These are phyloP conservation scores for Argentina silus DNA, from an alignment of 2,797 vertebrate genomes.

Conservation along the genomic window DNA sequence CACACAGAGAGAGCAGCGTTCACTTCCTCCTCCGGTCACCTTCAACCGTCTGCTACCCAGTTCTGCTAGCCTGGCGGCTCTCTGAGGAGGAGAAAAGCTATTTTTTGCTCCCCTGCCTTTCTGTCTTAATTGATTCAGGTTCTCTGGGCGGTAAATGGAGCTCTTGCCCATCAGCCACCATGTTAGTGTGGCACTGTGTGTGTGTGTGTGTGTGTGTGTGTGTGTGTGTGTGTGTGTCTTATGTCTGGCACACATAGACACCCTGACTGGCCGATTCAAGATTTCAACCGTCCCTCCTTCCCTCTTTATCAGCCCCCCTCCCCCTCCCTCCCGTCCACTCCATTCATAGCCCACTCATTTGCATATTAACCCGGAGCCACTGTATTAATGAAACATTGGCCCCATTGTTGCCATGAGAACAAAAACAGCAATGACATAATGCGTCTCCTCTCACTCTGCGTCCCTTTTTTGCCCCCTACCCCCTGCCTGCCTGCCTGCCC, in stretches of 20 bases:
- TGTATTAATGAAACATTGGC: slow-evolving; percentile 56
- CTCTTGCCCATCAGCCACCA: not conserved
- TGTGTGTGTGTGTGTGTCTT: not conserved
- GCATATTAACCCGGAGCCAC: slow-evolving; percentile 50
- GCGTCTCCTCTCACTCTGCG: not conserved
- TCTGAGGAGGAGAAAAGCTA: not conserved
- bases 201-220: not conserved
- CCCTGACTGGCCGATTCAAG: not conserved
- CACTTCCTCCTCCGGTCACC: slow-evolving; percentile 17
- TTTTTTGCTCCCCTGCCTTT: not conserved
- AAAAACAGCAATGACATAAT: slow-evolving; percentile 56
- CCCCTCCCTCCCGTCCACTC: slow-evolving; percentile 17
- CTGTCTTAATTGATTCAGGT: slow-evolving; percentile 9
- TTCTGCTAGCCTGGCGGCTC: not conserved
- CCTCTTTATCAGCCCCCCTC: not conserved
- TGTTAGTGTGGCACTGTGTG: not conserved
- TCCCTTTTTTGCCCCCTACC: slow-evolving; percentile 1
- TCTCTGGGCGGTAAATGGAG: not conserved
- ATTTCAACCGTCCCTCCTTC: slow-evolving; percentile 3
- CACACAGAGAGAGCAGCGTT: not conserved
- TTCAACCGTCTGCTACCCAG: not conserved
- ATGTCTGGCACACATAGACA: not conserved
- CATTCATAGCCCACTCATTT: slow-evolving; percentile 49
- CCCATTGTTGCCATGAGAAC: slow-evolving; percentile 57
- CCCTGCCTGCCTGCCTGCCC: not conserved